phyloP scores from a whole-genome alignment of 1,140 invertebrate genomes.

The Solenopsis invicta region DNA sequence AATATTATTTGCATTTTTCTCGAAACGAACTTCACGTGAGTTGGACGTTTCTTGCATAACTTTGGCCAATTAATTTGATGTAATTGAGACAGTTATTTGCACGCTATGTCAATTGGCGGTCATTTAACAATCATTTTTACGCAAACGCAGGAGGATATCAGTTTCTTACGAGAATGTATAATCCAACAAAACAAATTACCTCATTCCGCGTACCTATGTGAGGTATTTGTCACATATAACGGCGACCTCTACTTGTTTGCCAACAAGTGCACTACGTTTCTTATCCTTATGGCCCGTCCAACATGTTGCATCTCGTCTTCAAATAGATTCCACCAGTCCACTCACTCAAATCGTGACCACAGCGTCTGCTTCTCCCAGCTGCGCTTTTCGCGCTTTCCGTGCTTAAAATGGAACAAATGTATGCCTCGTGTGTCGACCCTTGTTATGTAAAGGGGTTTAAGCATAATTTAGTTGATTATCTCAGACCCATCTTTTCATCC shows the following conservation, averaged over 20 bases:
- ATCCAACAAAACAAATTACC: conserved; percentile 59
- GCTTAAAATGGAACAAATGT: conserved; percentile 42
- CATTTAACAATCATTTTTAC: neutral
- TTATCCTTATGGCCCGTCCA: conserved; percentile 80
- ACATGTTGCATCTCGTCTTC: conserved; percentile 80
- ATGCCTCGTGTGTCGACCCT: neutral
- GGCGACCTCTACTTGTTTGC: conserved; percentile 76
- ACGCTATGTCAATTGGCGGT: too few species aligned
- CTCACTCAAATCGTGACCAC: conserved; percentile 34
- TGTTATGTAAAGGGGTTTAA: conserved; percentile 8
- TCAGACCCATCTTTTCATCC: neutral
- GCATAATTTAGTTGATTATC: neutral
- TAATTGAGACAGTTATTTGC: too few species aligned
- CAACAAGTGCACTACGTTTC: conserved; percentile 74
- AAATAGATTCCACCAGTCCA: conserved; percentile 79
- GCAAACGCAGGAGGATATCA: neutral
- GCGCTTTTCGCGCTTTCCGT: conserved; percentile 16
- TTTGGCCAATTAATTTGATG: too few species aligned
- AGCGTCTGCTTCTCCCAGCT: conserved; percentile 21
- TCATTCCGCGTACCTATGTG: conserved; percentile 65
- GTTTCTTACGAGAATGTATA: neutral
- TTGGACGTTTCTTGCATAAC: too few species aligned
- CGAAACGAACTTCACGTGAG: too few species aligned
- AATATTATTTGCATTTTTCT: too few species aligned
- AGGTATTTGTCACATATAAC: conserved; percentile 67